Conservation (phyloP, 2,888 invertebrate genomes). For the Cheilosia soror region DNA sequence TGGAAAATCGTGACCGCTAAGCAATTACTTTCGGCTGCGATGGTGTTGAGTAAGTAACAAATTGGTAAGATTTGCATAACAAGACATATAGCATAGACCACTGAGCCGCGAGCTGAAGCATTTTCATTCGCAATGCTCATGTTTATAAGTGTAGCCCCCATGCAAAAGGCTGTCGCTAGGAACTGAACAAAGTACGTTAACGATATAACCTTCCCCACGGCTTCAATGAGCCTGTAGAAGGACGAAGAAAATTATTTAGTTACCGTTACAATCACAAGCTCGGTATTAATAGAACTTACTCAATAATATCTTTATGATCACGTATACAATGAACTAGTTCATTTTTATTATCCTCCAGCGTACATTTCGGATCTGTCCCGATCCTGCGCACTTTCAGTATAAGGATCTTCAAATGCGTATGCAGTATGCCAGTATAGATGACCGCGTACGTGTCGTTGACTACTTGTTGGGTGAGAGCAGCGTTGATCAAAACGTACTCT, state of each 20-base stretch:
- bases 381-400: constrained; percentile 76
- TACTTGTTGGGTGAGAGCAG: constrained; percentile 78
- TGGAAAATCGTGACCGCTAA: constrained; percentile 78
- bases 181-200: constrained; percentile 79
- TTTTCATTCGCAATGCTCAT: constrained; percentile 77
- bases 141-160: constrained; percentile 78
- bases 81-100: constrained; percentile 76
- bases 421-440: constrained; percentile 77
- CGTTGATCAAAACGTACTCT: constrained; percentile 77
- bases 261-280: too few relatives aligned
- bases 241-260: too few relatives aligned
- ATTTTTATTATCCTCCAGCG: constrained; percentile 73
- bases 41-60: constrained; percentile 78
- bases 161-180: constrained; percentile 77
- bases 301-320: constrained; percentile 78
- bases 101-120: constrained; percentile 75
- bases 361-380: constrained; percentile 71
- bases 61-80: constrained; percentile 78
- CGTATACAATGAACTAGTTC: constrained; percentile 77
- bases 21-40: constrained; percentile 76
- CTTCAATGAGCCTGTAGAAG: constrained; percentile 69
- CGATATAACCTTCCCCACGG: constrained; percentile 77
- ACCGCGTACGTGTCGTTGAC: constrained; percentile 78
- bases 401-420: constrained; percentile 77
- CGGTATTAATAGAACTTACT: constrained; percentile 63